phyloP scores from a whole-genome alignment of 1,140 invertebrate species.

The Epicauta chinensis region DNA sequence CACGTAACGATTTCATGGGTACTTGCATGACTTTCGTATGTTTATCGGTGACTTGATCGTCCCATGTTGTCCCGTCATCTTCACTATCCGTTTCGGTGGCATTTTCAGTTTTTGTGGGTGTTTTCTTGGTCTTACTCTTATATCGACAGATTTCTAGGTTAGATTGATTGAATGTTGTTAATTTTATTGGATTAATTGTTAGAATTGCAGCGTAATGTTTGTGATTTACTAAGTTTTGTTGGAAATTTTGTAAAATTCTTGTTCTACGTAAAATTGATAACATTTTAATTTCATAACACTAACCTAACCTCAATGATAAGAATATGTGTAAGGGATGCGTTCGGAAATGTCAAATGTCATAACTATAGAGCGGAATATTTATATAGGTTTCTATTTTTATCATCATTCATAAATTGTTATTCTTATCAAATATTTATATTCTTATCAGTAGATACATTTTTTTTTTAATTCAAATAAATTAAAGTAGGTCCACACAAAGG shows the following conservation, averaged over 20 bases:
- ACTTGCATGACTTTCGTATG: conserved; percentile 53
- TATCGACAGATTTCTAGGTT: conserved; percentile 1
- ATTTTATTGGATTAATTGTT: not conserved
- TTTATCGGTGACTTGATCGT: conserved; percentile 34
- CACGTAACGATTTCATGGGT: conserved; percentile 53
- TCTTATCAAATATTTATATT: too few relatives aligned
- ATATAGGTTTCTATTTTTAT: too few relatives aligned
- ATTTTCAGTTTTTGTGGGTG: not conserved
- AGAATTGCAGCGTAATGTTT: too few relatives aligned
- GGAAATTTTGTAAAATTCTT: not conserved
- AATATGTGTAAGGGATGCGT: too few relatives aligned
- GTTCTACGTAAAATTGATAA: not conserved
- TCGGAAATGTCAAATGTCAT: too few relatives aligned
- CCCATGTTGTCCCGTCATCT: not conserved
- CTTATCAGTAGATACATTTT: too few relatives aligned
- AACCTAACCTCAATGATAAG: too few relatives aligned
- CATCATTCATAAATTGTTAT: too few relatives aligned
- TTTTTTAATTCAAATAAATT: not conserved
- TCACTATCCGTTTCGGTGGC: not conserved
- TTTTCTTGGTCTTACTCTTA: conserved; percentile 9
- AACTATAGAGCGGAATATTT: too few relatives aligned
- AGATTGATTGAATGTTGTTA: not conserved
- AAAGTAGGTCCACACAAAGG: not conserved
- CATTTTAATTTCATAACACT: conserved; percentile 1
- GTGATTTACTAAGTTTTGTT: too few relatives aligned